Evolutionary conservation across 2,797 vertebrate species (phyloP).

Genomic region (Tragopan temminckii): DNA sequence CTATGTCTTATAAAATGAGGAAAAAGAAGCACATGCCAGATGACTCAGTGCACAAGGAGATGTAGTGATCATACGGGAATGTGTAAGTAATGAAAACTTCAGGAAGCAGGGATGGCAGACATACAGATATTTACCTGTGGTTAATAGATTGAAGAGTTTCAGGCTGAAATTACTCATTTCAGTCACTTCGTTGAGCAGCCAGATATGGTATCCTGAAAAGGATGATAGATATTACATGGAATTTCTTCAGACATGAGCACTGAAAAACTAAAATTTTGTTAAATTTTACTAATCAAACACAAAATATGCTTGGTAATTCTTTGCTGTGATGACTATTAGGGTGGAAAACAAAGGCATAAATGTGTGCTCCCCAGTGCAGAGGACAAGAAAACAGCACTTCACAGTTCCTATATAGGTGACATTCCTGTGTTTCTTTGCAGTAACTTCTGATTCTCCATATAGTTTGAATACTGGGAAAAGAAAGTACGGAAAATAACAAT

Average conservation of each 20-base stretch:
- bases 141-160: not conserved
- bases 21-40: not conserved
- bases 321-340: not conserved
- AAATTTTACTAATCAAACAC: not conserved
- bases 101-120: not conserved
- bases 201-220: not conserved
- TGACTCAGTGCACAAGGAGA: not conserved
- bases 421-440: not conserved
- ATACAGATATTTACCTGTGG: not conserved
- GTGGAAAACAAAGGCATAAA: not conserved
- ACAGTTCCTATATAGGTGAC: not conserved
- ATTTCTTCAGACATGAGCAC: not conserved
- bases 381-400: not conserved
- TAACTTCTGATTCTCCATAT: not conserved
- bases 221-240: not conserved
- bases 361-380: not conserved
- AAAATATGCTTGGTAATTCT: not conserved
- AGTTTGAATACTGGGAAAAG: not conserved
- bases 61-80: not conserved
- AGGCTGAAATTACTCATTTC: not conserved
- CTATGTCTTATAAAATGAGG: not conserved
- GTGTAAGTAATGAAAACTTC: slow-evolving; percentile 16
- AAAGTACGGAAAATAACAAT: not conserved
- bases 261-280: not conserved
- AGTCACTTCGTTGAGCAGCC: not conserved